phyloP scores from a whole-genome alignment of 2,113 vertebrate species.

The Ailuropoda melanoleuca region DNA sequence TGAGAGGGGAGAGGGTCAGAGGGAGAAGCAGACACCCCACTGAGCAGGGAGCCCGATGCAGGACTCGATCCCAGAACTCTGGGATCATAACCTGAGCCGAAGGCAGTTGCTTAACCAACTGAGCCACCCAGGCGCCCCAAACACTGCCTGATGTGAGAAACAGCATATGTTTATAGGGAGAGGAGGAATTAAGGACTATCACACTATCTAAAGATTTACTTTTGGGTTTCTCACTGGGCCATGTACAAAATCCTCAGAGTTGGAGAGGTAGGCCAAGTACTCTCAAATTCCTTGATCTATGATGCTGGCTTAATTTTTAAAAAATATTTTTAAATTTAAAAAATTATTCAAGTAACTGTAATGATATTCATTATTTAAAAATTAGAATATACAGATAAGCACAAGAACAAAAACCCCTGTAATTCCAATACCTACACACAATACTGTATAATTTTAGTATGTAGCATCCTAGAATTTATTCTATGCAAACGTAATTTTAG shows the following conservation, averaged over 20 bases:
- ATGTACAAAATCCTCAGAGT: not conserved
- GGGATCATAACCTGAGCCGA: not conserved
- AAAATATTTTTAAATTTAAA: not conserved
- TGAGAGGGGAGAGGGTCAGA: not conserved
- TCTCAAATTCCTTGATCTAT: not conserved
- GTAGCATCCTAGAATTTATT: not conserved
- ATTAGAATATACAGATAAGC: not conserved
- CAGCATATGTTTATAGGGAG: not conserved
- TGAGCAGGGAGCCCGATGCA: not conserved
- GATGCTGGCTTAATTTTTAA: not conserved
- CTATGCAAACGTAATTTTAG: not conserved
- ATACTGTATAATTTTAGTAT: not conserved
- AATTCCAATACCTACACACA: not conserved
- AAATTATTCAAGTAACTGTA: not conserved
- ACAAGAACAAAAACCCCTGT: not conserved
- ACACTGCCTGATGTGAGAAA: not conserved
- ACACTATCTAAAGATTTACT: not conserved
- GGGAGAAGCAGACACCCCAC: not conserved
- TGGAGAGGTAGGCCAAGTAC: not conserved
- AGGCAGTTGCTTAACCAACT: not conserved
- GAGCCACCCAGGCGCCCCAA: not conserved
- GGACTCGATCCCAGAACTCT: not conserved
- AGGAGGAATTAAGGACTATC: not conserved
- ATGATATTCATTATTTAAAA: not conserved
- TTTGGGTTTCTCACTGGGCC: not conserved